Conservation (phyloP, 2,797 vertebrate species). For the Nasua narica region DNA sequence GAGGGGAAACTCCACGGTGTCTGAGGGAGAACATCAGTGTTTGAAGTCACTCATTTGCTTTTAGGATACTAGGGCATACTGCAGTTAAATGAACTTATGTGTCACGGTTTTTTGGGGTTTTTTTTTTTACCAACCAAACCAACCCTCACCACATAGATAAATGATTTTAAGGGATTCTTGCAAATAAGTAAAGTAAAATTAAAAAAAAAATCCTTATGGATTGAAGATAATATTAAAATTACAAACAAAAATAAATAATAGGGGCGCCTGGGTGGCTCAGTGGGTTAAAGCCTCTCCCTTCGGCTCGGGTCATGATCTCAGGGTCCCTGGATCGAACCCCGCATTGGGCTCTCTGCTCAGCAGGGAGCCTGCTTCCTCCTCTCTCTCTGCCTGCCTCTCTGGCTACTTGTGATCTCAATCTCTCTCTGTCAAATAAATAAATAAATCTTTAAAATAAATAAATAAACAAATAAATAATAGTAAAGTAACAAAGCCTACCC, state of each 20-base stretch:
- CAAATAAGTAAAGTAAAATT: constrained; percentile 1
- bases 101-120: not conserved
- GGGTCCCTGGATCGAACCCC: too few relatives aligned
- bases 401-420: too few relatives aligned
- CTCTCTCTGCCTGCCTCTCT: too few relatives aligned
- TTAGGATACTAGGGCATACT: not conserved
- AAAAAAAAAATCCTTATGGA: not conserved
- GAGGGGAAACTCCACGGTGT: not conserved
- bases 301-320: too few relatives aligned
- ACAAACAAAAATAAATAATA: not conserved
- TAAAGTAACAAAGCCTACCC: not conserved
- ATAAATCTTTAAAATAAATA: too few relatives aligned
- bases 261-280: too few relatives aligned
- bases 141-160: not conserved
- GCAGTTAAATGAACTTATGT: not conserved
- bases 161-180: constrained; percentile 1
- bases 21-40: not conserved
- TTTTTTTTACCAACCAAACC: not conserved
- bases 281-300: too few relatives aligned
- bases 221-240: constrained; percentile 41
- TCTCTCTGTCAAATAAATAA: too few relatives aligned
- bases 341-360: too few relatives aligned
- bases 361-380: too few relatives aligned
- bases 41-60: not conserved
- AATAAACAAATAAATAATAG: constrained; percentile 20